Evolutionary conservation across 2,797 vertebrate species (phyloP).

Genomic region (Tangara arthus): DNA sequence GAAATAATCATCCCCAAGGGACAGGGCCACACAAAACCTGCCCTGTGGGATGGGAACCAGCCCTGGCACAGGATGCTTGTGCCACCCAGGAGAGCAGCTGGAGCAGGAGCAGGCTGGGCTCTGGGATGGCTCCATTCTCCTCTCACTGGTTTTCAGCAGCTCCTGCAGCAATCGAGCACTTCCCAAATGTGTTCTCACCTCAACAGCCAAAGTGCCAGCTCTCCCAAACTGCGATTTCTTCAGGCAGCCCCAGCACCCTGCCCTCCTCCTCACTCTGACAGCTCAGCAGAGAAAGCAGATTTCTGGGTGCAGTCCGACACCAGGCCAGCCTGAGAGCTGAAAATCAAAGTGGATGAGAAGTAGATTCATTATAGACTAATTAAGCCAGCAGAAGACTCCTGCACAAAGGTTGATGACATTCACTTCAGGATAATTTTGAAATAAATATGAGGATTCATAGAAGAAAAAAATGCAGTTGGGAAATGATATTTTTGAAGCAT

Average conservation of each 20-base stretch:
- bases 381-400: constrained; percentile 30
- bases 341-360: constrained; percentile 10
- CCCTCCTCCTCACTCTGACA: neutral
- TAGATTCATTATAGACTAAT: constrained; percentile 28
- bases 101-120: neutral
- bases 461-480: neutral
- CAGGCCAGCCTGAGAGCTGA: neutral
- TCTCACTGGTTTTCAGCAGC: neutral
- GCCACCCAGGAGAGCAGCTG: neutral
- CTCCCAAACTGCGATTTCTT: neutral
- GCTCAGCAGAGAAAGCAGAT: neutral
- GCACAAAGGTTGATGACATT: constrained; percentile 55
- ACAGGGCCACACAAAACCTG: neutral
- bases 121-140: neutral
- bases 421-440: constrained; percentile 45
- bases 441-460: constrained; percentile 18
- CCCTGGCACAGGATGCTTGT: neutral
- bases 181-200: neutral
- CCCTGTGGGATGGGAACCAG: neutral
- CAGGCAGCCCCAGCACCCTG: neutral
- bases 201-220: neutral
- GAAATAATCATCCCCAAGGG: neutral
- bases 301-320: neutral
- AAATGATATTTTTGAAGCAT: constrained; percentile 38
- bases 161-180: neutral